These are phyloP conservation scores for Australoheros scitulus DNA, from an alignment of 2,113 vertebrate genomes.

Conservation along the genomic window DNA sequence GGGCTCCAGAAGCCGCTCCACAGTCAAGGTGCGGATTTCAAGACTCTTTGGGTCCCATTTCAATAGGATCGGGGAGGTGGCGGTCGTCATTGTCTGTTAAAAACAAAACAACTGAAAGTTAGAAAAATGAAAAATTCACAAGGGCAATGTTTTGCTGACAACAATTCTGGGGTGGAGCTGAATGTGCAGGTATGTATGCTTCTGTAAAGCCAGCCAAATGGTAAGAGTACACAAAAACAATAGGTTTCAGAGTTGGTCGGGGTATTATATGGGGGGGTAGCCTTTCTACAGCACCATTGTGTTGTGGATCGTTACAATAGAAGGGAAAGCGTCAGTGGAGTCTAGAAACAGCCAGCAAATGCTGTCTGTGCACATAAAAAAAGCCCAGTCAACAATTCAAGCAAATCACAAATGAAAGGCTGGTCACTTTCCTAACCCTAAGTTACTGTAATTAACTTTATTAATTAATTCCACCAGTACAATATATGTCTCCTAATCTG, in stretches of 20 bases:
- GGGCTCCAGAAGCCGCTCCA: constrained; percentile 85
- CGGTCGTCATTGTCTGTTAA: constrained; percentile 82
- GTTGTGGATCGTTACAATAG: not conserved
- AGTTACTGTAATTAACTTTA: not conserved
- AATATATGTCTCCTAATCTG: not conserved
- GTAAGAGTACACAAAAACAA: not conserved
- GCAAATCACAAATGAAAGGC: not conserved
- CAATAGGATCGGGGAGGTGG: constrained; percentile 84
- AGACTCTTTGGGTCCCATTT: constrained; percentile 88
- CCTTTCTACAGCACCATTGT: not conserved
- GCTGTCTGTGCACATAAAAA: constrained; percentile 19
- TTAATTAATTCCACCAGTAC: not conserved
- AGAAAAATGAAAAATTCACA: not conserved
- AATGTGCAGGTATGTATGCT: not conserved
- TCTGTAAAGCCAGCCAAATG: not conserved
- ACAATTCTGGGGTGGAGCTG: not conserved
- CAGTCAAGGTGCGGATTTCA: constrained; percentile 85
- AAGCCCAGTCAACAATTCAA: not conserved
- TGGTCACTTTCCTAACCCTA: not conserved
- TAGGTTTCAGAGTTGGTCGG: not conserved
- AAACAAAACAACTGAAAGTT: constrained; percentile 30
- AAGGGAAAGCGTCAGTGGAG: not conserved
- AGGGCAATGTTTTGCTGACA: not conserved
- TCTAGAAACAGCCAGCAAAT: constrained; percentile 5
- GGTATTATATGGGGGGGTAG: not conserved